Evolutionary conservation across 2,797 vertebrate species (phyloP), one percentile per base, ranked within the genome.

Genomic region (Clangula hyemalis): DNA sequence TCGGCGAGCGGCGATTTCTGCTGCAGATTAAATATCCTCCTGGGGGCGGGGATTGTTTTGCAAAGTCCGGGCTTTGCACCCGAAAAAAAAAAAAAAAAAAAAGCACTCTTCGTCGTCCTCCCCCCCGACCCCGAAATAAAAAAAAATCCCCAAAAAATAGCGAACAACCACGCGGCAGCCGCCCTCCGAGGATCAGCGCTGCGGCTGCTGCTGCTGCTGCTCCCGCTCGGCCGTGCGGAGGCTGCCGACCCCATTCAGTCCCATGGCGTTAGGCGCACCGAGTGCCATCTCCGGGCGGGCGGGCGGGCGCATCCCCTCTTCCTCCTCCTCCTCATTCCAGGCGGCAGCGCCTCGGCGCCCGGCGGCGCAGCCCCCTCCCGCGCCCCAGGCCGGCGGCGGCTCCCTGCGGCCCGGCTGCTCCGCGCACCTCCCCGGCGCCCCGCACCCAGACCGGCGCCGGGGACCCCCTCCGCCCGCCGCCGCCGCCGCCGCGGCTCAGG

Each of bases 371-470:
- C 88, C 72, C 93, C 77, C 73, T 86, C 90, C 82, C 62, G 85
- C 86, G 73, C 95, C 97, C 95, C 93, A 72, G 81, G 94, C 76
- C 60, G 86, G 93, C 91, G 92, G 72, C 82, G 89, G 89, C 96
- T 81, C 93, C 91, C 43, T 45, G 43, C 43, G 43, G 43, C 83
- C 89, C 95, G 90, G 82, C 95, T 92, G 88, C 95, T 94, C 82
- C 94, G 45, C 94, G 43, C 96, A 97, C 93, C 97, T 97, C 92
- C 94, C 85, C 94, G 91, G 91, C 95, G 96, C 97, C 95, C 96
- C 97, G 94, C 96, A 98, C 98, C 97, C 96, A 98, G 98, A 97
- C 98, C 98, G 98, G 97, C 97, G 95, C 97, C 97, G 96, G 97
- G 95, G 98, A 96, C 97, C 97, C 97, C 96, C 95, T 94, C 95